Evolutionary conservation across 2,113 vertebrate species (phyloP).

Genomic region (Tetrao urogallus): DNA sequence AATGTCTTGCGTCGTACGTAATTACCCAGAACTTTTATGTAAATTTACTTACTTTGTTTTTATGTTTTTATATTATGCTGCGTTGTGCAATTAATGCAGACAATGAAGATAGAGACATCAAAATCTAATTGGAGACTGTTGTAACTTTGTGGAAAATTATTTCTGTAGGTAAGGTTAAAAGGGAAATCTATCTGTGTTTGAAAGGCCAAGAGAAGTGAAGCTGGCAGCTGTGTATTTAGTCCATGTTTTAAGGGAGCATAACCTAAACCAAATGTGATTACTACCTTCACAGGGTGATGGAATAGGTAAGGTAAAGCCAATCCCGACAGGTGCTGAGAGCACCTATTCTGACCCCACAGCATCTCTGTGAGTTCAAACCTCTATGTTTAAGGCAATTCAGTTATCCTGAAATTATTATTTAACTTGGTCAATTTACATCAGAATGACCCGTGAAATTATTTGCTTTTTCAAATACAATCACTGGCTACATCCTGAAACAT

Average conservation of each 20-base stretch:
- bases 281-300: neutral
- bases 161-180: neutral
- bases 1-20: neutral
- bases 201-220: neutral
- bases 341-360: neutral
- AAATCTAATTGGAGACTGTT: neutral
- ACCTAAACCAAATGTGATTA: neutral
- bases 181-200: neutral
- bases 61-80: neutral
- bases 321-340: neutral
- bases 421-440: neutral
- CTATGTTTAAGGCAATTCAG: neutral
- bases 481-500: constrained; percentile 11
- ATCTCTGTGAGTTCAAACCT: neutral
- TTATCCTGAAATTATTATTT: neutral
- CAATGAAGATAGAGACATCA: neutral
- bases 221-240: neutral
- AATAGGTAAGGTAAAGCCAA: neutral
- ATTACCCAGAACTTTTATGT: neutral
- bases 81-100: neutral
- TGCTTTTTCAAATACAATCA: constrained; percentile 8
- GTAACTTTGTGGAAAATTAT: neutral
- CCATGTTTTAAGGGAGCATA: neutral
- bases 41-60: neutral
- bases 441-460: neutral